Base-by-base conservation (phyloP, 2,797 vertebrate species). In the Hozukius guyotensis region DNA sequence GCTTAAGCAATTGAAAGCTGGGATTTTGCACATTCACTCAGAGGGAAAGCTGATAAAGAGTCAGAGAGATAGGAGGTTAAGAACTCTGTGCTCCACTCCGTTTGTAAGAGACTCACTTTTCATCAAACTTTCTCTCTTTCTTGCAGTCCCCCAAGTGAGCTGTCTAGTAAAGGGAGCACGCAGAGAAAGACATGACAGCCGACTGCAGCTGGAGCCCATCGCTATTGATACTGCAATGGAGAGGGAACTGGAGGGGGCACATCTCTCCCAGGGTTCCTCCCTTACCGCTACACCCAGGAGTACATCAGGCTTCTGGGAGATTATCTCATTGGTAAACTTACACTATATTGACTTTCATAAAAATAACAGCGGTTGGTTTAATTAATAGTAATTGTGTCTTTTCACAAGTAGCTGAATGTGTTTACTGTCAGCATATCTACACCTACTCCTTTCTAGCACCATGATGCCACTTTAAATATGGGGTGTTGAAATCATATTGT, bases 81-180 rank as follows among this genome's bases (percentile, higher is more conserved):
- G 85, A 89, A 86, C 81, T 80, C 75, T 82, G 78, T 65, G 42
- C 67, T 82, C 63, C 65, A 81, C 82, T 87, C 85, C 68, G 73
- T 89, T 83, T 87, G 74, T 78, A 52, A 78, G 72, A 86, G 31
- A 78, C 77, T 91, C 65, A 76, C 72, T 87, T 87, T 79, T 74
- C 81, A 86, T 82, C 75, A 80, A 92, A 86, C 73, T 82, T 86
- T 80, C 64, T 76, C 77, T 71, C 88, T 88, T 87, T 90, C 78
- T 93, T 89, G 83, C 92, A 94, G 92, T 96, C 95, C 94, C 94
- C 93, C 78, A 95, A 96, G 96, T 94, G 91, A 92, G 93, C 93
- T 94, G 88, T 88, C 91, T 42, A 53, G 42, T 3, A 72, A 62
- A 71, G 68, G 52, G n/a, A 78, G 67, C 66, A 64, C 31, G 49